phyloP scores from a whole-genome alignment of 2,113 vertebrate genomes.

The Myrmecobius fasciatus region DNA sequence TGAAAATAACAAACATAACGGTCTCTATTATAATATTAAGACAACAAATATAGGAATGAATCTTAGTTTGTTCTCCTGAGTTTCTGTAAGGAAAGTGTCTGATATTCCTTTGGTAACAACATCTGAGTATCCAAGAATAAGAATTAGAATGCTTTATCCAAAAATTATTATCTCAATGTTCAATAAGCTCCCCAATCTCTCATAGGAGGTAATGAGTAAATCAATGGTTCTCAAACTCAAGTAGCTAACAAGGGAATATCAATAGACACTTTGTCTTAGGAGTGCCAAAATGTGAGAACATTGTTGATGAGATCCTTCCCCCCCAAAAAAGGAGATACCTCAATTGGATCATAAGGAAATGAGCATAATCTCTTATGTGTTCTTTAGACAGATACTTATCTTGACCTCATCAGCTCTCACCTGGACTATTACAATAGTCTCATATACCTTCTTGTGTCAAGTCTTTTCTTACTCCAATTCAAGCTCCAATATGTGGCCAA shows the following conservation, averaged over 20 bases:
- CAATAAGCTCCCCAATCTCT: not conserved
- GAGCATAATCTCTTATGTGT: not conserved
- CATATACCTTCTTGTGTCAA: not conserved
- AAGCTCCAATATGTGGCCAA: not conserved
- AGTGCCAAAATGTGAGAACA: not conserved
- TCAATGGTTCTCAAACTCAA: not conserved
- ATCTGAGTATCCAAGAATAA: not conserved
- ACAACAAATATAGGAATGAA: not conserved
- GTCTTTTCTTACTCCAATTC: not conserved
- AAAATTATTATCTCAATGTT: accelerated
- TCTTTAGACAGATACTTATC: not conserved
- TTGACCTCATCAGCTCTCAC: not conserved
- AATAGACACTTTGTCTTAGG: not conserved
- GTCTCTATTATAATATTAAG: accelerated
- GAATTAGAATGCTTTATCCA: not conserved
- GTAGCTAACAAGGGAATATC: not conserved
- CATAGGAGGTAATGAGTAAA: not conserved
- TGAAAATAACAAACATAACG: not conserved
- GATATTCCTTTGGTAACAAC: not conserved
- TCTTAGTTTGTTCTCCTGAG: not conserved
- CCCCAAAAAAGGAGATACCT: not conserved
- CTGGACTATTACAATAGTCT: not conserved
- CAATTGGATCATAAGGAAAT: not conserved
- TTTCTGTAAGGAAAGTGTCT: not conserved
- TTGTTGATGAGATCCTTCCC: not conserved